Evolutionary conservation across 2,797 vertebrate species (phyloP).

Genomic region (Eulemur mongoz): DNA sequence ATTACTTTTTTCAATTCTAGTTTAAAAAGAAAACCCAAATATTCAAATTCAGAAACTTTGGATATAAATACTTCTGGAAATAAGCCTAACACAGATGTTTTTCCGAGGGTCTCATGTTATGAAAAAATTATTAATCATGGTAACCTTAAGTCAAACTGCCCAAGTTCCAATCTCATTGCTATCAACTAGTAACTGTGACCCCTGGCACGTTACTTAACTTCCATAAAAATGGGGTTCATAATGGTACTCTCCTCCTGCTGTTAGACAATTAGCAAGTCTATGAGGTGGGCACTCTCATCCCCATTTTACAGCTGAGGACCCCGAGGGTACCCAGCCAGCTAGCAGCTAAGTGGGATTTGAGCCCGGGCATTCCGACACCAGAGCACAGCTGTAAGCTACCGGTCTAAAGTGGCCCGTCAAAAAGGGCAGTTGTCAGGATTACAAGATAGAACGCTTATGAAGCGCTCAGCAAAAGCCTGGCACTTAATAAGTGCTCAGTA

Average conservation of each 20-base stretch:
- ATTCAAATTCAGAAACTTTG: slow-evolving; percentile 35
- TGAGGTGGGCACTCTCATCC: background rate
- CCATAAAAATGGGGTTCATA: background rate
- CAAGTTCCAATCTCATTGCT: background rate
- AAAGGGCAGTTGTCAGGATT: background rate
- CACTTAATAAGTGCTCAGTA: background rate
- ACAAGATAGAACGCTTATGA: background rate
- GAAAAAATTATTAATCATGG: background rate
- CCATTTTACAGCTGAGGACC: background rate
- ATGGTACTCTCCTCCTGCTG: background rate
- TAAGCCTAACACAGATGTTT: background rate
- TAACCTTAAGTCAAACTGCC: background rate
- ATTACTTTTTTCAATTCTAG: background rate
- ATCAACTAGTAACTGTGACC: background rate
- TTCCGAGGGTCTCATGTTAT: background rate
- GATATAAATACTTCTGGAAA: background rate
- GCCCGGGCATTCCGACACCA: background rate
- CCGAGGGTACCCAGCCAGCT: background rate
- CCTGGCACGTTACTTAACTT: background rate
- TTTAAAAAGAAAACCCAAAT: background rate
- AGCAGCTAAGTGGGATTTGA: background rate
- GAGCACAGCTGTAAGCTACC: background rate
- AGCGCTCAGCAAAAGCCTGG: background rate
- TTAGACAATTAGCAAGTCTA: background rate
- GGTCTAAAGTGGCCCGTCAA: background rate